Conservation (phyloP, 2,113 vertebrate species). For the Elephantulus edwardii region DNA sequence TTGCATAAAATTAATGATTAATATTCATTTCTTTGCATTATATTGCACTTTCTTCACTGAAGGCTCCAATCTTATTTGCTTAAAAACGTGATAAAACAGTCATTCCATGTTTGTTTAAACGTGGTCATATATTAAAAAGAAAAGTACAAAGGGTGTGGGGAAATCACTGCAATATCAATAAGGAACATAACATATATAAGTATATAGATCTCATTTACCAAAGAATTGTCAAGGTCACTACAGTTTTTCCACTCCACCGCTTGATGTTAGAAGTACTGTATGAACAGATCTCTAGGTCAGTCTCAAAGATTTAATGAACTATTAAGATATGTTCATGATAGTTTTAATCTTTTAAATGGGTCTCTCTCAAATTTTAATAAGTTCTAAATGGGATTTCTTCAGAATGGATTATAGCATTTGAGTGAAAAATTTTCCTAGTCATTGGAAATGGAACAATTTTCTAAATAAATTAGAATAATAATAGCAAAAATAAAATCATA, state of each 20-base stretch:
- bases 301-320: conserved; percentile 75
- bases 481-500: background rate
- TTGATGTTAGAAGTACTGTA: conserved; percentile 74
- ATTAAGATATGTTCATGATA: conserved; percentile 55
- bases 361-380: conserved; percentile 62
- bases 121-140: conserved; percentile 61
- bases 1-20: conserved; percentile 83
- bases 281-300: conserved; percentile 61
- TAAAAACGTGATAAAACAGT: conserved; percentile 72
- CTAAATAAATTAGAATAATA: conserved; percentile 20
- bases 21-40: conserved; percentile 67
- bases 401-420: conserved; percentile 42
- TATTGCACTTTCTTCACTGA: conserved; percentile 53
- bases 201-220: conserved; percentile 82
- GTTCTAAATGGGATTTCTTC: conserved; percentile 46
- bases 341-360: conserved; percentile 69
- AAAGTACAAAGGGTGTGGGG: background rate
- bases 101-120: conserved; percentile 74
- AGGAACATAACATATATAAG: conserved; percentile 79
- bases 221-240: conserved; percentile 84
- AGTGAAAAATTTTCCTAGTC: background rate
- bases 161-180: conserved; percentile 57
- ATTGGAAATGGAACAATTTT: conserved; percentile 14
- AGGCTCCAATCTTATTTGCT: conserved; percentile 64
- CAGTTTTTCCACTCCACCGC: conserved; percentile 69